Percentiles rank a stretch among this genome's conserved stretches.
These are phyloP conservation scores for Asarcornis scutulata DNA, from an alignment of 2,113 vertebrate genomes.

Conservation along the genomic window DNA sequence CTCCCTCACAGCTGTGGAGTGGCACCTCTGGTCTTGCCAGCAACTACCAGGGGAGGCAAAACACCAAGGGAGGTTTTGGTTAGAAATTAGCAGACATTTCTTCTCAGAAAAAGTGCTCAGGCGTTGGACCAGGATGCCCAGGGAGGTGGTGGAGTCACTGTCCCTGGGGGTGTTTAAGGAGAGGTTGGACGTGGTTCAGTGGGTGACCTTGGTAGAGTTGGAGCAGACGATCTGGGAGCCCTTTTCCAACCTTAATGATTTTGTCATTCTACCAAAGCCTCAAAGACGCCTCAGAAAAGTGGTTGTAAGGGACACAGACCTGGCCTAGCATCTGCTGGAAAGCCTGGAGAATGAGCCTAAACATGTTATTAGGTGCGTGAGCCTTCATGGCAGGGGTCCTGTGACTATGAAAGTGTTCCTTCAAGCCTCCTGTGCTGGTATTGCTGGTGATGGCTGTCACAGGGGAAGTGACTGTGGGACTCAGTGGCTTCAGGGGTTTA, in stretches of 20 bases:
- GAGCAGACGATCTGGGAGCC: too few relatives aligned
- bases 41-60: too few relatives aligned
- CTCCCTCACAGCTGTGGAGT: rapidly evolving
- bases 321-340: neutral
- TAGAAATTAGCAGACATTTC: too few relatives aligned
- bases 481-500: neutral
- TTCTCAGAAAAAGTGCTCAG: too few relatives aligned
- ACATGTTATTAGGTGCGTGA: rapidly evolving
- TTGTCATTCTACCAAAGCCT: neutral
- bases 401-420: neutral
- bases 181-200: too few relatives aligned
- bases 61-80: too few relatives aligned
- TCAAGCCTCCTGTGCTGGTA: neutral
- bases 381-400: rapidly evolving
- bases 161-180: too few relatives aligned
- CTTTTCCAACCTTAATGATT: too few relatives aligned
- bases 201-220: too few relatives aligned
- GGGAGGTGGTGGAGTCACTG: too few relatives aligned
- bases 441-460: neutral
- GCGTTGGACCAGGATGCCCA: too few relatives aligned
- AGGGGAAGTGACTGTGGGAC: neutral
- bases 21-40: neutral
- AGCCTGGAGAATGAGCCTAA: neutral
- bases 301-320: neutral
- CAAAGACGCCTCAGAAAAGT: neutral